These are phyloP conservation scores for Idaea biselata DNA, from an alignment of 2,888 invertebrate genomes.

Conservation along the genomic window DNA sequence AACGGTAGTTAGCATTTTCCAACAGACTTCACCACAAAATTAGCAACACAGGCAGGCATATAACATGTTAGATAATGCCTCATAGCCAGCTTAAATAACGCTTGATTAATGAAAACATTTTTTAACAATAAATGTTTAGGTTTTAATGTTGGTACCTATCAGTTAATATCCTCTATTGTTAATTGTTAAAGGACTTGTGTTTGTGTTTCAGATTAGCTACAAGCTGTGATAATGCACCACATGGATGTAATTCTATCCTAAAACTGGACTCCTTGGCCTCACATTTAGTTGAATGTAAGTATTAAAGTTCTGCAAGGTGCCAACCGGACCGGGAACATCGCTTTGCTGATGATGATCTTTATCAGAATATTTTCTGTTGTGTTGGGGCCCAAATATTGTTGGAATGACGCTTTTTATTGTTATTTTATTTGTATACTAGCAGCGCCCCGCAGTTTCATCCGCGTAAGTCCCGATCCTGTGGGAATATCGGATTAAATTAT, in stretches of 20 bases:
- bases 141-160: background rate
- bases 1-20: background rate
- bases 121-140: background rate
- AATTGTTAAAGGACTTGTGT: background rate
- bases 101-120: background rate
- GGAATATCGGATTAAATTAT: too few species aligned
- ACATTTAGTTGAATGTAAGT: conserved; percentile 95
- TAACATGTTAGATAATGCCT: background rate
- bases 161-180: conserved; percentile 5
- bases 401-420: too few species aligned
- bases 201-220: conserved; percentile 86
- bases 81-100: background rate
- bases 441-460: too few species aligned
- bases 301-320: too few species aligned
- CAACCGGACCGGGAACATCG: too few species aligned
- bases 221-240: conserved; percentile 93
- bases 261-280: conserved; percentile 92
- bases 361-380: too few species aligned
- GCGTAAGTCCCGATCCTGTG: too few species aligned
- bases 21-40: background rate
- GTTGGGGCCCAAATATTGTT: too few species aligned
- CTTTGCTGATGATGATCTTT: too few species aligned
- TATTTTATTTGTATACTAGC: too few species aligned
- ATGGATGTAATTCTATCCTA: conserved; percentile 91
- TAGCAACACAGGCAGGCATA: background rate